Percentiles rank a stretch among this genome's conserved stretches.
These are phyloP conservation scores for Anadara kagoshimensis DNA, from an alignment of 1,140 invertebrate species.

Conservation along the genomic window DNA sequence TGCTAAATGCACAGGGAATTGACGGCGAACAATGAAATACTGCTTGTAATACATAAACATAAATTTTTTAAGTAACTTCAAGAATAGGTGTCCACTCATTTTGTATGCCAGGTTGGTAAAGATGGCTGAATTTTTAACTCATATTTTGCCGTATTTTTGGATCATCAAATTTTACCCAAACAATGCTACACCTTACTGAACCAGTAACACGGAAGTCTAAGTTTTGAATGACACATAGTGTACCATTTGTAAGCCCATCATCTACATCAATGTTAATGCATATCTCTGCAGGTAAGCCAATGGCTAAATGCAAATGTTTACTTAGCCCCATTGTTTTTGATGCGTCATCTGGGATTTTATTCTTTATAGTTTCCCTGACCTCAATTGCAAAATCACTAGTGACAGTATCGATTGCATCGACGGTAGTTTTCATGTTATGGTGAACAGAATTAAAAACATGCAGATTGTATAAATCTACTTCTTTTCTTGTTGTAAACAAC, in stretches of 20 bases:
- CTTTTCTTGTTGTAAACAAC: conserved; percentile 15
- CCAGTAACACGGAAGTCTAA: conserved; percentile 29
- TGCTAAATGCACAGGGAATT: conserved; percentile 21
- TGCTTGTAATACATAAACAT: conserved; percentile 9
- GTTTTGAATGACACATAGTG: conserved; percentile 38
- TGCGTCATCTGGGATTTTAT: conserved; percentile 19
- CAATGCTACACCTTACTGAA: conserved; percentile 34
- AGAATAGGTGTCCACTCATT: conserved; percentile 20
- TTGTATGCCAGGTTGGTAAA: conserved; percentile 5
- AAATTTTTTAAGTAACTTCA: conserved; percentile 14
- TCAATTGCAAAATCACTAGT: conserved; percentile 7
- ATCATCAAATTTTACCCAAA: conserved; percentile 40
- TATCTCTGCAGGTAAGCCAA: conserved; percentile 9
- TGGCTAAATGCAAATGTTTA: conserved; percentile 13
- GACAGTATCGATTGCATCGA: conserved; percentile 23
- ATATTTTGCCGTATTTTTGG: neutral
- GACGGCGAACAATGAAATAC: conserved; percentile 9
- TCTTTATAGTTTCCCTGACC: conserved; percentile 1
- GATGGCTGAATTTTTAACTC: conserved; percentile 14
- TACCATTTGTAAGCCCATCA: conserved; percentile 45
- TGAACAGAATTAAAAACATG: neutral
- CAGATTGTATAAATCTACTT: conserved; percentile 11
- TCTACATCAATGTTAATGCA: conserved; percentile 21
- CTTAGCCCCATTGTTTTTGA: conserved; percentile 28
- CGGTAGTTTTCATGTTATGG: neutral